Base-by-base conservation (phyloP, 2,888 invertebrate genomes). In the Drosophila mercatorum region DNA sequence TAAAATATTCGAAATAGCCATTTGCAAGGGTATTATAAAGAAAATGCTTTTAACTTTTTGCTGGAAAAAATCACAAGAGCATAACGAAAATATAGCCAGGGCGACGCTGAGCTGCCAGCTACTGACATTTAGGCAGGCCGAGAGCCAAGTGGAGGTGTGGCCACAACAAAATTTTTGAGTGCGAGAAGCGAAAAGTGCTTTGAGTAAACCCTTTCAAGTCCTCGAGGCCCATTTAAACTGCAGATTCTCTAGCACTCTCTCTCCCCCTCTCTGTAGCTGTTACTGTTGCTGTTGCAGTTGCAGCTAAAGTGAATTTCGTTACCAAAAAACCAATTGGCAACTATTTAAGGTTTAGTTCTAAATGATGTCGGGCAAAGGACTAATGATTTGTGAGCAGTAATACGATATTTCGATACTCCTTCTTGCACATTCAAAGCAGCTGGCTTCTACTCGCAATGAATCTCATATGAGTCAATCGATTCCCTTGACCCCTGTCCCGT, bases 101-200 rank as follows among this genome's bases (percentile, higher is more conserved):
- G 51, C 7, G 26, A 11, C 11, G 6, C n/a, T 34, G 38, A 62
- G 68, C 63, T 65, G 64, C 51, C 59, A 72, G 59, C 58, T 68
- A 82, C 74, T 77, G 75, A 68, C 81, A 78, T 75, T 83, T 72
- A 69, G 62, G 60, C 67, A 67, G 64, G 75, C 68, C 69, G 56
- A 74, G 68, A 70, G 69, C 65, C 58, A 80, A 74, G 62, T 68
- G 69, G 59, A 78, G 68, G 51, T 69, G 59, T 53, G 63, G 58
- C 73, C 65, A 49, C 76, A 76, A 55, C 67, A 71, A 69, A 55
- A 72, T 47, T 58, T 68, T 53, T 47, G 51, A 58, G 58, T 47
- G 72, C 65, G 72, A 58, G 68, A 58, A 41, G 57, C 60, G 51
- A 55, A 43, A 58, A 61, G 60, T 62, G 74, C 49, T 66, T 65